Evolutionary conservation across 2,888 invertebrate species (phyloP), one percentile per base, ranked within the genome.

Genomic region (Drosophila rubida): DNA sequence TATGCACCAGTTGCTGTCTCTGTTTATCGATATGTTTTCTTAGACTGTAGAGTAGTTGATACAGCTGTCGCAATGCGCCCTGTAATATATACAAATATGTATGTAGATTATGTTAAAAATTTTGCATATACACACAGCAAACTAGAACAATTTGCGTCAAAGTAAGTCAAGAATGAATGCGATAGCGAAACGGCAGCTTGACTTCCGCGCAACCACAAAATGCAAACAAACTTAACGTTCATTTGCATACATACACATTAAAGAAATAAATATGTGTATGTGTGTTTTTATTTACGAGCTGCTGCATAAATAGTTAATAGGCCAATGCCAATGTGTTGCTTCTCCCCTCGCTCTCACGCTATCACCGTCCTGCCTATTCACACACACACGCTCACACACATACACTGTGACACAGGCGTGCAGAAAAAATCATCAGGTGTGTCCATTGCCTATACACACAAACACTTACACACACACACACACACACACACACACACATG

Each of bases 401-500:
- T 16, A 32, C 32, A 45, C 49, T 32, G 16, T 16, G 27, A 32
- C 41, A 49, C 49, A 51, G 32, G 32, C 30, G 16, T 41, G 58
- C 51, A 45, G 41, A 62, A 64, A 74, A 81, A 69, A 69, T 82
- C 87, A 87, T 82, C 81, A 81, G 81, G 81, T 82, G 80, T 80
- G 84, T 80, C 66, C 70, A 69, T 69, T 75, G 54, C 32, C 39
- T 41, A 23, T 23, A 46, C 46, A 44, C 61, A 60, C 57, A 69
- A 25, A 30, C 58, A 49, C 42, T 1, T 11, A 30, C 11, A 11
- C 30, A 11, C 11, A 30, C 44, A 37, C 14, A 16, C 25, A 44
- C n/a, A n/a, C n/a, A n/a, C n/a, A 32, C 53, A 16, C 35, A 48
- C n/a, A 4, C 22, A 35, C 35, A 42, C 16, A 54, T 13, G 7